Evolutionary conservation across 2,113 vertebrate species (phyloP).

Genomic region (Leiothrix lutea): DNA sequence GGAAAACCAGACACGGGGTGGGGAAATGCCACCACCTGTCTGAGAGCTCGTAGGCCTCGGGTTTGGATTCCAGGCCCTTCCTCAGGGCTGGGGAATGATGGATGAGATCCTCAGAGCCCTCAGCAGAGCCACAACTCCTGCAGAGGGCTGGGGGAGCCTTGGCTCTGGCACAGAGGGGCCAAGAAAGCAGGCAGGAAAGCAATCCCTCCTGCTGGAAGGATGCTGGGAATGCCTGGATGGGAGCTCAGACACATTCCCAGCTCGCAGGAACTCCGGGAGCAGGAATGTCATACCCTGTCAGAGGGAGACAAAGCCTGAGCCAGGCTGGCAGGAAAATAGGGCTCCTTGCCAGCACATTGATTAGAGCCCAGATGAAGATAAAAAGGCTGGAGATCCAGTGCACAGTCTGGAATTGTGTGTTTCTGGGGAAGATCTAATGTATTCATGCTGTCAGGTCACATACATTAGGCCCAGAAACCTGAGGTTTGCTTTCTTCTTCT

Average conservation of each 20-base stretch:
- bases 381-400: background rate
- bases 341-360: constrained; percentile 23
- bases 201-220: background rate
- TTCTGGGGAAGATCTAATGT: constrained; percentile 43
- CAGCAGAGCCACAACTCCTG: background rate
- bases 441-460: constrained; percentile 45
- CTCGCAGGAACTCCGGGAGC: background rate
- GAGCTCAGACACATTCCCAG: background rate
- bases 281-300: constrained; percentile 14
- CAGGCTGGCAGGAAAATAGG: constrained; percentile 19
- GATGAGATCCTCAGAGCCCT: background rate
- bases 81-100: background rate
- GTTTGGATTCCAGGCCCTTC: background rate
- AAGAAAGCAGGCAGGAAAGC: background rate
- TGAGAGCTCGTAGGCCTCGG: background rate
- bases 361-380: constrained; percentile 32
- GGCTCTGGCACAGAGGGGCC: background rate
- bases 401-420: background rate
- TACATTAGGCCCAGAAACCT: constrained; percentile 33
- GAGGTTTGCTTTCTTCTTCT: constrained; percentile 26
- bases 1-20: background rate
- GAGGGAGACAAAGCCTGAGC: background rate
- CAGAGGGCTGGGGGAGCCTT: background rate
- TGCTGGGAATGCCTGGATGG: background rate
- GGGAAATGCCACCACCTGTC: background rate